phyloP scores from a whole-genome alignment of 2,888 invertebrate genomes.

The Ormia ochracea region DNA sequence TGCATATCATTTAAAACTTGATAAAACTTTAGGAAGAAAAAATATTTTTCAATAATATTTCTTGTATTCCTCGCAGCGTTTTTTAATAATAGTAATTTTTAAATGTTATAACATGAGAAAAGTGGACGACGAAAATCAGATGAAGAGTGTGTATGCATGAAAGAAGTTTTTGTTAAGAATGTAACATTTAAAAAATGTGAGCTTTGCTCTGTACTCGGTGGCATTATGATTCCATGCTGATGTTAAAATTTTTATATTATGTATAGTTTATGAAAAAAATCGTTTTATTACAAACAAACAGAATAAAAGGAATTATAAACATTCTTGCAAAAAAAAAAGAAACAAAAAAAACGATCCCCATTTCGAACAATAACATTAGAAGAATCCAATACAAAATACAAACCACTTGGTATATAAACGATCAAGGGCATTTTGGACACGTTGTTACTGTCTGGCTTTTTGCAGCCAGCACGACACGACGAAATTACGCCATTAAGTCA shows the following conservation, averaged over 20 bases:
- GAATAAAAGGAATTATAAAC: no score
- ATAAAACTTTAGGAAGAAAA: no score
- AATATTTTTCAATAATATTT: no score
- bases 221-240: conserved; percentile 11
- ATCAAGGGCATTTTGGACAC: conserved; percentile 73
- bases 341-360: conserved; percentile 9
- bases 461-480: conserved; percentile 47
- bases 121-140: not conserved
- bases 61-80: no score
- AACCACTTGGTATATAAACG: conserved; percentile 66
- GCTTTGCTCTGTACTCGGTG: not conserved
- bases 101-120: not conserved
- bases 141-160: not conserved
- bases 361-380: conserved; percentile 26
- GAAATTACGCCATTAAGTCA: conserved; percentile 43
- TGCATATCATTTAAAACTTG: no score
- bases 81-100: no score
- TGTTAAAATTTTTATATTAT: conserved; percentile 12
- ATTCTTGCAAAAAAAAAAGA: no score
- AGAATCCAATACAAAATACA: not conserved
- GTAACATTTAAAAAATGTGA: not conserved
- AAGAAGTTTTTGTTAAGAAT: conserved; percentile 5
- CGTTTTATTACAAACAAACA: no score
- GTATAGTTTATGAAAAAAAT: not conserved
- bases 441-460: conserved; percentile 62